phyloP scores from a whole-genome alignment of 2,797 vertebrate genomes.

The Mormyrus hasselquistii region DNA sequence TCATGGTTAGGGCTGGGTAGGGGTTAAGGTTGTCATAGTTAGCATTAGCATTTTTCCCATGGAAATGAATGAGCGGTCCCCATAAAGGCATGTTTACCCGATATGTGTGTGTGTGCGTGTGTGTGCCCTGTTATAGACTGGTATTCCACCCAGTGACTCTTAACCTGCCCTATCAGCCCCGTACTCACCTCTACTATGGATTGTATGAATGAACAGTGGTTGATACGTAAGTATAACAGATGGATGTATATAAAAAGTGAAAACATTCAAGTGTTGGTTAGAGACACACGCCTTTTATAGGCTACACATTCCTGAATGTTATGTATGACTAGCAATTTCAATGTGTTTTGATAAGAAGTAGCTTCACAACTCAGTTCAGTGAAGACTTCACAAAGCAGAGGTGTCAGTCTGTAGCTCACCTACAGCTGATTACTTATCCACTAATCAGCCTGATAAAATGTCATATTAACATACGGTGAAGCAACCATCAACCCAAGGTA shows the following conservation, averaged over 20 bases:
- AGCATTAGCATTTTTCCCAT: not conserved
- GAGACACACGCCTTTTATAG: not conserved
- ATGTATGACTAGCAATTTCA: not conserved
- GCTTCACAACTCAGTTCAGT: not conserved
- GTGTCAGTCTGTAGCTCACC: not conserved
- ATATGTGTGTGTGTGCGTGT: not conserved
- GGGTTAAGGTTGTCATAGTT: not conserved
- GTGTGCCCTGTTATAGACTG: not conserved
- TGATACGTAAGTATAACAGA: not conserved
- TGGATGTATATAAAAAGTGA: not conserved
- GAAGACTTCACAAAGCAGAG: not conserved
- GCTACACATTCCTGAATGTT: not conserved
- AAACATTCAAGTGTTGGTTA: not conserved
- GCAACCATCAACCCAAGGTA: constrained; percentile 1
- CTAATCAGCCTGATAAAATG: constrained; percentile 21
- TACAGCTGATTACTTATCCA: not conserved
- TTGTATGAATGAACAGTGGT: not conserved
- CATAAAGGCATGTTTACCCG: not conserved
- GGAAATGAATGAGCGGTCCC: not conserved
- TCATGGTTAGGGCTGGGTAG: not conserved
- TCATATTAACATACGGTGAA: constrained; percentile 12
- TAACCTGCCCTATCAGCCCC: not conserved
- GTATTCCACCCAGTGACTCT: not conserved
- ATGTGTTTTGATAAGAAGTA: not conserved
- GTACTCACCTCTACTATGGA: not conserved